These are phyloP conservation scores for Tyrophagus putrescentiae DNA, from an alignment of 1,140 invertebrate species.

Conservation along the genomic window DNA sequence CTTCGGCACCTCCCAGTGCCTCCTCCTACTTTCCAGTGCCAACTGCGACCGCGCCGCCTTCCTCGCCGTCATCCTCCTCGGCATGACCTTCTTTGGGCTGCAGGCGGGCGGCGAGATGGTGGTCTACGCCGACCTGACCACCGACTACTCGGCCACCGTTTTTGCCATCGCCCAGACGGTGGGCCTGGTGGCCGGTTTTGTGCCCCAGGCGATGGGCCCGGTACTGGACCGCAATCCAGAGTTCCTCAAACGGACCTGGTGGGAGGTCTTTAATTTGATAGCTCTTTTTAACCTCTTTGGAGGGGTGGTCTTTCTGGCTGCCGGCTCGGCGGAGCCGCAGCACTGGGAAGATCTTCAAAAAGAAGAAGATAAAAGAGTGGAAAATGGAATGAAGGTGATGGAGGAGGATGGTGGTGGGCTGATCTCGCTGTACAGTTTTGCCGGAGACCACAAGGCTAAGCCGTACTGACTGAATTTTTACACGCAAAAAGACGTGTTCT, in stretches of 20 bases:
- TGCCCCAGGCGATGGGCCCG: conserved; percentile 36
- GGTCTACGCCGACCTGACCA: background rate
- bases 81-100: conserved; percentile 15
- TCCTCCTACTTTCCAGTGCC: background rate
- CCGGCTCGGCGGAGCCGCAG: background rate
- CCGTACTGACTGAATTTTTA: too few species aligned
- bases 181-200: conserved; percentile 31
- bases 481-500: too few species aligned
- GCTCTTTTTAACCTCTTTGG: background rate
- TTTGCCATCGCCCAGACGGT: conserved; percentile 49
- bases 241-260: background rate
- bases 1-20: background rate
- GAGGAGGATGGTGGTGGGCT: too few species aligned
- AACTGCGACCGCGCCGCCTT: background rate
- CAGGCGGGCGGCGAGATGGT: conserved; percentile 4
- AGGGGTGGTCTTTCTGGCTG: background rate
- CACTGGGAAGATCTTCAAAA: too few species aligned
- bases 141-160: conserved; percentile 20
- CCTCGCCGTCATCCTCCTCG: background rate
- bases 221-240: conserved; percentile 29
- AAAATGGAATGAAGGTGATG: too few species aligned
- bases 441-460: too few species aligned
- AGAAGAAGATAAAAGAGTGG: too few species aligned
- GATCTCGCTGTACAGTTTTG: too few species aligned
- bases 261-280: background rate